phyloP scores from a whole-genome alignment of 2,888 invertebrate species.

The Lasiommata megera region DNA sequence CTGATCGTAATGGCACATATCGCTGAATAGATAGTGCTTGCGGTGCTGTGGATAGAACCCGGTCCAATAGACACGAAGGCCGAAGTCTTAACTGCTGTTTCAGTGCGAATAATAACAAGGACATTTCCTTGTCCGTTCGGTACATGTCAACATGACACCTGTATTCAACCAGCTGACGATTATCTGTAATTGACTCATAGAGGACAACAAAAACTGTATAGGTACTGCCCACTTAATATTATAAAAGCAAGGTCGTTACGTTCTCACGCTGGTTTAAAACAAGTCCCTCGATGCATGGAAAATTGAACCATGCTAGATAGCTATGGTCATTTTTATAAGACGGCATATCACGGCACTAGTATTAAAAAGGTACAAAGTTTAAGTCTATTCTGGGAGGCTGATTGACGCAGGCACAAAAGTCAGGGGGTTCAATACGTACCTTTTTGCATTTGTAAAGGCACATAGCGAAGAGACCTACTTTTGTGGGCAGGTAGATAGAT shows the following conservation, averaged over 20 bases:
- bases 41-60: too few relatives aligned
- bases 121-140: constrained; percentile 6
- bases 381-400: too few relatives aligned
- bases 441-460: too few relatives aligned
- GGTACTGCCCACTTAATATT: constrained; percentile 24
- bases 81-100: too few relatives aligned
- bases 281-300: constrained; percentile 31
- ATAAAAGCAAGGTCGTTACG: constrained; percentile 58
- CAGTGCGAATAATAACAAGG: constrained; percentile 1
- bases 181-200: constrained; percentile 20
- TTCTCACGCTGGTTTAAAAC: constrained; percentile 60
- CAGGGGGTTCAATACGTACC: too few relatives aligned
- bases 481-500: too few relatives aligned
- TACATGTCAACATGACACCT: constrained; percentile 1
- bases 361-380: background rate
- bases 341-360: background rate
- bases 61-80: too few relatives aligned
- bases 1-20: too few relatives aligned
- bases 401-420: too few relatives aligned
- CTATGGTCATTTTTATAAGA: constrained; percentile 6
- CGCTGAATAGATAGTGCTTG: too few relatives aligned
- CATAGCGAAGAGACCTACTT: too few relatives aligned
- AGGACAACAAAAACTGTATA: constrained; percentile 26
- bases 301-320: constrained; percentile 15
- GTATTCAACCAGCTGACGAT: constrained; percentile 7